Base-by-base conservation (phyloP, 2,113 vertebrate genomes). In the Semicossyphus pulcher region DNA sequence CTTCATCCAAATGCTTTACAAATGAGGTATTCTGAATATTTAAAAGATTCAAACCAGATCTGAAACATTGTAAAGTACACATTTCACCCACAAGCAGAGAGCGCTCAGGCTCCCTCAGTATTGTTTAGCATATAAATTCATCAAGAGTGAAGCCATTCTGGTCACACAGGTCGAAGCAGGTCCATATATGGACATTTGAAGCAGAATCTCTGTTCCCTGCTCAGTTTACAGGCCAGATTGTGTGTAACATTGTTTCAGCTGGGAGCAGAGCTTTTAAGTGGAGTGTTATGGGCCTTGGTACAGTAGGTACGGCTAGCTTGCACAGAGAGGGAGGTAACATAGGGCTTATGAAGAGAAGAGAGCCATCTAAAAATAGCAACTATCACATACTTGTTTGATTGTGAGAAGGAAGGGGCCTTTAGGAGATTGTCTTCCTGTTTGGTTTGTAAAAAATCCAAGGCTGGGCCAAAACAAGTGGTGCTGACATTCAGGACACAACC, bases 381-480 rank as follows among this genome's bases (percentile, higher is more conserved):
- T 49, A 69, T 85, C 78, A 65, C 86, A 92, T 93, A 88, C 67
- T 91, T 88, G 72, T 87, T 86, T 87, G 86, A 91, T 92, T 90
- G 78, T 89, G 83, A 84, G 78, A 80, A 84, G 76, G 80, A 80
- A 88, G 81, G 42, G 63, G 31, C 64, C 71, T 90, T 72, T 78
- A 21, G n/a, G 52, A 86, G 69, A 68, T 44, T 37, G 52, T 68
- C 78, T 84, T 88, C 85, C 71, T 86, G 71, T 88, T 89, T 80
- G 54, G 65, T 86, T 10, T 36, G 16, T n/a, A 41, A 44, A 11
- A 41, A 26, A 70, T 60, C 52, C 14, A 2, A 71, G 23, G n/a
- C 39, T 0, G 2, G 48, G 37, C 9, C 4, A 4, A 2, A 14
- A 52, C 32, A 10, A 53, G 41, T 28, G 23, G 45, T 42, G 68